Conservation (phyloP, 2,888 invertebrate species). For the Neria commutata region DNA sequence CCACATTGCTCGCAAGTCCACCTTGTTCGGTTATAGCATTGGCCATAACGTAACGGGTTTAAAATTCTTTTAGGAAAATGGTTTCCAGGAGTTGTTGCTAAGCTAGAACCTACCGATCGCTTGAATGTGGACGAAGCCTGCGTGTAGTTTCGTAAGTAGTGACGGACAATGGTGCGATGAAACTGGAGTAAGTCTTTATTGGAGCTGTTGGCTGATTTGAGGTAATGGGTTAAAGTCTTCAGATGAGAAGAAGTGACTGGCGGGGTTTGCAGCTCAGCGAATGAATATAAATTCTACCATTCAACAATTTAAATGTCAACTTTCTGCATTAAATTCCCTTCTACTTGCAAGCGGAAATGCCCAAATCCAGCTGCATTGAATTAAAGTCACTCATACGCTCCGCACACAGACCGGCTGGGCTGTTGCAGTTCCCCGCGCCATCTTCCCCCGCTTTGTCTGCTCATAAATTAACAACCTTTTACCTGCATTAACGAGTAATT, state of each 20-base stretch:
- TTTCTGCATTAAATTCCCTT: background rate
- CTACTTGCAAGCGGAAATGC: no score
- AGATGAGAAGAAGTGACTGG: no score
- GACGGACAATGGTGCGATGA: constrained; percentile 25
- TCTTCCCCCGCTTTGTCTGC: no score
- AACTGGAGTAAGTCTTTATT: constrained; percentile 18
- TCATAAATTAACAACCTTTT: no score
- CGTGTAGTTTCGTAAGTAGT: constrained; percentile 24
- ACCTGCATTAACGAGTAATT: no score
- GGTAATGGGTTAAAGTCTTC: no score
- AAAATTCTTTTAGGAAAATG: constrained; percentile 25
- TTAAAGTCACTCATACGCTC: no score
- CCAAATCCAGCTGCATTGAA: no score
- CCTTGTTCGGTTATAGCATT: constrained; percentile 28
- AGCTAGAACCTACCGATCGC: constrained; percentile 12
- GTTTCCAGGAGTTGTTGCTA: constrained; percentile 21
- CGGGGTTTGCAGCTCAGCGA: no score
- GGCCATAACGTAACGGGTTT: constrained; percentile 22
- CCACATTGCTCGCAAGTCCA: constrained; percentile 23
- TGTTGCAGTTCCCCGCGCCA: no score
- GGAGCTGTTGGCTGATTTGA: constrained; percentile 3
- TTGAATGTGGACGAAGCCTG: constrained; percentile 4
- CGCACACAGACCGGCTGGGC: no score
- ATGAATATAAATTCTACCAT: no score
- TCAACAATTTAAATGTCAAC: background rate